phyloP scores from a whole-genome alignment of 2,888 invertebrate species.

The Omphaloscelis lunosa region DNA sequence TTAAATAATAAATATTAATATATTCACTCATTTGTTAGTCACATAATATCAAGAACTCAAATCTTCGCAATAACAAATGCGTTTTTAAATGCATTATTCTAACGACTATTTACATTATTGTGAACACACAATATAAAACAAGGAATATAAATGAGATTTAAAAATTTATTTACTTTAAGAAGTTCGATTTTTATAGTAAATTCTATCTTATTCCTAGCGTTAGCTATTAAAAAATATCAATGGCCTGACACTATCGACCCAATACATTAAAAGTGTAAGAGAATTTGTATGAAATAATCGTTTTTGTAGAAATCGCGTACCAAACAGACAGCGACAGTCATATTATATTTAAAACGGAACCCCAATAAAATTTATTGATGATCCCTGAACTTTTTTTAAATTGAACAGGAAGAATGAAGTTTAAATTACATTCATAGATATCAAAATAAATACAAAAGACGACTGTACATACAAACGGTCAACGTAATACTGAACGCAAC shows the following conservation, averaged over 20 bases:
- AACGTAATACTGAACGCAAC: conserved; percentile 29
- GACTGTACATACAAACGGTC: neutral
- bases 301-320: no score
- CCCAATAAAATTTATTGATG: no score
- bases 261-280: neutral
- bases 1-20: conserved; percentile 23
- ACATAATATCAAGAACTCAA: conserved; percentile 24
- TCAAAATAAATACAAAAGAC: conserved; percentile 5
- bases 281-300: neutral
- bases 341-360: no score
- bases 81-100: conserved; percentile 39
- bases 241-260: neutral
- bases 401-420: neutral
- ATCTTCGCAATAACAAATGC: conserved; percentile 40
- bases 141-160: neutral
- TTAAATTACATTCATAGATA: neutral
- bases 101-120: conserved; percentile 35
- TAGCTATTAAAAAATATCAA: neutral
- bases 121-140: conserved; percentile 6
- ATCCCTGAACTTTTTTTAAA: neutral
- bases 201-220: conserved; percentile 3
- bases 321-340: no score
- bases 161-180: neutral
- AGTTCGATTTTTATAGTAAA: neutral
- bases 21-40: neutral